These are phyloP conservation scores for Colletes gigas DNA, from an alignment of 1,140 invertebrate genomes.

Conservation along the genomic window DNA sequence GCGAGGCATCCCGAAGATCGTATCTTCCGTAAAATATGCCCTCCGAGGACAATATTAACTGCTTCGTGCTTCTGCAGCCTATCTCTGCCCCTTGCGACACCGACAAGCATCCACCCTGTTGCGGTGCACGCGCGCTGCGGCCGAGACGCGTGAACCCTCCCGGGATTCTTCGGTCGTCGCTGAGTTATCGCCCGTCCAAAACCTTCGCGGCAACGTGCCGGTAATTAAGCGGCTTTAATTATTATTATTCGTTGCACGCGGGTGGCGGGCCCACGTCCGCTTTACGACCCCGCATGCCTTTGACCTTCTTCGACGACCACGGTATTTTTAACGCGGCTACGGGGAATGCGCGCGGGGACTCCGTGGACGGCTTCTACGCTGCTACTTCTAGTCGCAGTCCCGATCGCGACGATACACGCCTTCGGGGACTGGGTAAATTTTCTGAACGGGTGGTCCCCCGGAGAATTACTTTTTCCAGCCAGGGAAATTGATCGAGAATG, in stretches of 20 bases:
- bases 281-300: slow-evolving; percentile 57
- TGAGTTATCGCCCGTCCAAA: slow-evolving; percentile 66
- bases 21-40: slow-evolving; percentile 80
- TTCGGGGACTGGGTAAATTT: too few relatives aligned
- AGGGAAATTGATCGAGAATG: too few relatives aligned
- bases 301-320: slow-evolving; percentile 35
- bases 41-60: slow-evolving; percentile 80
- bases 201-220: slow-evolving; percentile 57
- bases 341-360: slow-evolving; percentile 13
- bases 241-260: slow-evolving; percentile 67
- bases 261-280: slow-evolving; percentile 56
- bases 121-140: slow-evolving; percentile 9
- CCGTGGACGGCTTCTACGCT: not conserved
- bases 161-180: slow-evolving; percentile 43
- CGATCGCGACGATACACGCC: too few relatives aligned
- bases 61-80: slow-evolving; percentile 76
- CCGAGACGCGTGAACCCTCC: slow-evolving; percentile 27
- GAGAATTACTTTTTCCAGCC: too few relatives aligned
- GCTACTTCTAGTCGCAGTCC: not conserved
- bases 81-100: slow-evolving; percentile 69
- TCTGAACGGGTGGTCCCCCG: too few relatives aligned
- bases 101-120: slow-evolving; percentile 37
- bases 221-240: slow-evolving; percentile 68
- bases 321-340: slow-evolving; percentile 36
- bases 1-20: slow-evolving; percentile 79